Percentiles rank a stretch among this genome's conserved stretches.
Conservation (phyloP, 2,797 vertebrate species). For the Arctocebus calabarensis region DNA sequence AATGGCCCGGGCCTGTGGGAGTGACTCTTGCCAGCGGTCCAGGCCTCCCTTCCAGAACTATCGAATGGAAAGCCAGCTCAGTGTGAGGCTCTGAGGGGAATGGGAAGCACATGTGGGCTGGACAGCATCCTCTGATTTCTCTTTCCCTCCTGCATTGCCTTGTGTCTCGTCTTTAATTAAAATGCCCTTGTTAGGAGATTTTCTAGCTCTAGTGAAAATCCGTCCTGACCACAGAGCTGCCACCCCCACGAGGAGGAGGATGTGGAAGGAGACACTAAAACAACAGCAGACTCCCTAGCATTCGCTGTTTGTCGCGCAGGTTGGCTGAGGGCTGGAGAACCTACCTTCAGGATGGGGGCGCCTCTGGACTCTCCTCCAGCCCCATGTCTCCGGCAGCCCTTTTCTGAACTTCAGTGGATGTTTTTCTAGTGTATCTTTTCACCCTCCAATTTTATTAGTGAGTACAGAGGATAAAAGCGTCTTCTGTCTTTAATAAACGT, state of each 20-base stretch:
- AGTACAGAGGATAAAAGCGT: conserved; percentile 26
- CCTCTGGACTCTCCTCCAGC: neutral
- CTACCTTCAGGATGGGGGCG: neutral
- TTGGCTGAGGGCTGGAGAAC: neutral
- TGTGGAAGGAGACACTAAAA: neutral
- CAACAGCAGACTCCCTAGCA: neutral
- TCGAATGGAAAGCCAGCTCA: neutral
- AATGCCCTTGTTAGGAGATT: conserved; percentile 67
- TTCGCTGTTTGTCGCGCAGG: neutral
- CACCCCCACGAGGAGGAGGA: neutral
- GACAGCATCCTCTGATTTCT: conserved; percentile 13
- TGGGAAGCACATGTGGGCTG: conserved; percentile 34
- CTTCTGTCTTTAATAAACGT: conserved; percentile 50
- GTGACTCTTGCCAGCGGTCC: neutral
- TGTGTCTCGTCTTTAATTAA: conserved; percentile 71
- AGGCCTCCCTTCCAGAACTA: neutral
- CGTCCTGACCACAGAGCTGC: conserved; percentile 20
- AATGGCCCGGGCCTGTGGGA: neutral
- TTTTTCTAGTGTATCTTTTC: neutral
- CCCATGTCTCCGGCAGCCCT: neutral
- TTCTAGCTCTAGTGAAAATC: conserved; percentile 37
- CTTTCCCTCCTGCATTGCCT: neutral
- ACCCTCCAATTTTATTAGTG: neutral
- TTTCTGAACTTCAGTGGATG: neutral
- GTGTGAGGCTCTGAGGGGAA: neutral